These are phyloP conservation scores for Carassius carassius DNA, from an alignment of 2,113 vertebrate genomes.

Conservation along the genomic window DNA sequence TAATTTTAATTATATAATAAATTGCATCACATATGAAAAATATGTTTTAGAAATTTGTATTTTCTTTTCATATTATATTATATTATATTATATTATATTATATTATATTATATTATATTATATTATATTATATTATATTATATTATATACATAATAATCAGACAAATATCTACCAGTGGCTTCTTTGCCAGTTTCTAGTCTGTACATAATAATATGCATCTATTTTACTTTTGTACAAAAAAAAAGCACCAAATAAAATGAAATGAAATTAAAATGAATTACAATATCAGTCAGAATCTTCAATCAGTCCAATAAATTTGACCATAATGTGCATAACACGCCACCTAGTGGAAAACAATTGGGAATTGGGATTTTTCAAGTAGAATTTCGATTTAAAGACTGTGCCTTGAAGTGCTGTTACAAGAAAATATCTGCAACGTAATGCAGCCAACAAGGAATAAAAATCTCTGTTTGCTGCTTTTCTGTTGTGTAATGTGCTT, in stretches of 20 bases:
- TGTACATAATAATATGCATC: too few species aligned
- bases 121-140: neutral
- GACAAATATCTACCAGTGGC: neutral
- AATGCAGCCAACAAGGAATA: slow-evolving; percentile 21
- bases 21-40: neutral
- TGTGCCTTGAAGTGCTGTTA: neutral
- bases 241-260: neutral
- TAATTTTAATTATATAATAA: neutral
- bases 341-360: slow-evolving; percentile 44
- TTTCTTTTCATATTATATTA: neutral
- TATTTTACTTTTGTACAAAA: neutral
- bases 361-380: neutral
- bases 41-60: neutral
- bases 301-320: neutral
- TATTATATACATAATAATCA: neutral
- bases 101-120: neutral
- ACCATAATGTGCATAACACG: neutral
- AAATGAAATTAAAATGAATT: neutral
- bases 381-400: neutral
- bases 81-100: neutral
- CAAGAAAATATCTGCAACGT: neutral
- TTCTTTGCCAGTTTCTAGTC: too few species aligned
- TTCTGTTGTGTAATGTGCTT: slow-evolving; percentile 28
- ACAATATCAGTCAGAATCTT: neutral
- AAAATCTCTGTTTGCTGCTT: neutral